Evolutionary conservation across 2,113 vertebrate genomes (phyloP).

Genomic region (Chitala chitala): DNA sequence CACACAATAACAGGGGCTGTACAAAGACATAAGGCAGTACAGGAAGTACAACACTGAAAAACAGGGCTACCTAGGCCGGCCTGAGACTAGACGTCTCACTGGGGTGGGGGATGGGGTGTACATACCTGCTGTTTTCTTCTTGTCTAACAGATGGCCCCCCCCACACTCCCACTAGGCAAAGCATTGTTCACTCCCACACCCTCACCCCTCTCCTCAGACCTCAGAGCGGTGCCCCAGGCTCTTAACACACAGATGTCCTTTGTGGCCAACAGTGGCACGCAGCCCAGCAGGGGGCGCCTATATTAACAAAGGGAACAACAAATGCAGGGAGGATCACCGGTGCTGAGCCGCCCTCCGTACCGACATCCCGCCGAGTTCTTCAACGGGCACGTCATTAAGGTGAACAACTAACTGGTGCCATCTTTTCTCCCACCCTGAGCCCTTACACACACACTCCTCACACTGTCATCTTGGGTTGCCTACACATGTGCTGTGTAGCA

Average conservation of each 20-base stretch:
- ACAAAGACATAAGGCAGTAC: background rate
- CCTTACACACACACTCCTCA: background rate
- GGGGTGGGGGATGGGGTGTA: conserved; percentile 8
- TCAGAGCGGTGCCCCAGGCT: background rate
- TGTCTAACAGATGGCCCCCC: conserved; percentile 56
- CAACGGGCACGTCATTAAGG: background rate
- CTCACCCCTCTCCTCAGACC: background rate
- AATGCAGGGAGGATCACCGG: background rate
- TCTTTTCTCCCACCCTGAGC: background rate
- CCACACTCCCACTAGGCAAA: conserved; percentile 30
- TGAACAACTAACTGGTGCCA: background rate
- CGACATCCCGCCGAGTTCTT: background rate
- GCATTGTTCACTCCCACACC: conserved; percentile 23
- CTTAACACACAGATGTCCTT: conserved; percentile 74
- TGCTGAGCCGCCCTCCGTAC: background rate
- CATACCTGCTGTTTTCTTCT: conserved; percentile 57
- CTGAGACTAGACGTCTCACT: conserved; percentile 38
- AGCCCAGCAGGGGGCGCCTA: conserved; percentile 34
- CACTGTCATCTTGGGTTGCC: background rate
- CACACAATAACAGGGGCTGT: background rate
- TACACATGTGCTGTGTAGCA: background rate
- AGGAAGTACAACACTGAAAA: too few species aligned
- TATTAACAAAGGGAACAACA: conserved; percentile 40
- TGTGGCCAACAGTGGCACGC: conserved; percentile 21
- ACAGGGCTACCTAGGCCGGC: conserved; percentile 1